phyloP scores from a whole-genome alignment of 2,797 vertebrate genomes.

The Melanotaenia nigrans region DNA sequence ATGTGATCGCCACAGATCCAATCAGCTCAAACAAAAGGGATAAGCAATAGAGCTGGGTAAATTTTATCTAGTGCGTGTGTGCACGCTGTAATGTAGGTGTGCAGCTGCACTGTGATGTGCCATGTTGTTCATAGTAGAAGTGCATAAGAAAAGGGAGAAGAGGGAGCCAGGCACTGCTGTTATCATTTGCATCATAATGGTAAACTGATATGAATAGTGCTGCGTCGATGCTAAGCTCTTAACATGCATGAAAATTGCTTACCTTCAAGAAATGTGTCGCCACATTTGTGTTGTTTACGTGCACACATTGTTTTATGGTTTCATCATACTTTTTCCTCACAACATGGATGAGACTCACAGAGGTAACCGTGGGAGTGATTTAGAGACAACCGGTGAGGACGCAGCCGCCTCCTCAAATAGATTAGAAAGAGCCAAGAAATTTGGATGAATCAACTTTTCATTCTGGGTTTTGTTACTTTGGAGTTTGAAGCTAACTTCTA shows the following conservation, averaged over 20 bases:
- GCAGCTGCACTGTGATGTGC: conserved; percentile 49
- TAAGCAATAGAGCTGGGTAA: conserved; percentile 70
- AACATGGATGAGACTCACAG: conserved; percentile 36
- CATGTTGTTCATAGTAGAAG: conserved; percentile 56
- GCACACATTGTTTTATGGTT: conserved; percentile 66
- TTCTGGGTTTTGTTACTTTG: conserved; percentile 1
- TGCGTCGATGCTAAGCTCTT: conserved; percentile 73
- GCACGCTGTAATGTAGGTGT: conserved; percentile 67
- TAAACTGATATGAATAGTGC: conserved; percentile 74
- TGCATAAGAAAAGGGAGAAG: conserved; percentile 55
- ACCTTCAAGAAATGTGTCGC: conserved; percentile 75
- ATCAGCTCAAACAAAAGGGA: conserved; percentile 81
- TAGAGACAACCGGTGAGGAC: conserved; percentile 23
- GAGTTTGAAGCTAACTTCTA: conserved; percentile 23
- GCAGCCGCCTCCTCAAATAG: conserved; percentile 44
- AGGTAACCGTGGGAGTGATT: conserved; percentile 65
- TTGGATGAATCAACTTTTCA: conserved; percentile 36
- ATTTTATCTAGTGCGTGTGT: conserved; percentile 49
- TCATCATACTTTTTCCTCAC: conserved; percentile 65
- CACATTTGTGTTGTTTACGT: conserved; percentile 47
- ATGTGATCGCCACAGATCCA: conserved; percentile 80
- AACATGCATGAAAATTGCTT: conserved; percentile 73
- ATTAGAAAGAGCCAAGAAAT: conserved; percentile 27
- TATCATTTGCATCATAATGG: conserved; percentile 85
- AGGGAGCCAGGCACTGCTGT: conserved; percentile 62